These are phyloP conservation scores for Anagyrus pseudococci DNA, from an alignment of 2,888 invertebrate species.

Conservation along the genomic window DNA sequence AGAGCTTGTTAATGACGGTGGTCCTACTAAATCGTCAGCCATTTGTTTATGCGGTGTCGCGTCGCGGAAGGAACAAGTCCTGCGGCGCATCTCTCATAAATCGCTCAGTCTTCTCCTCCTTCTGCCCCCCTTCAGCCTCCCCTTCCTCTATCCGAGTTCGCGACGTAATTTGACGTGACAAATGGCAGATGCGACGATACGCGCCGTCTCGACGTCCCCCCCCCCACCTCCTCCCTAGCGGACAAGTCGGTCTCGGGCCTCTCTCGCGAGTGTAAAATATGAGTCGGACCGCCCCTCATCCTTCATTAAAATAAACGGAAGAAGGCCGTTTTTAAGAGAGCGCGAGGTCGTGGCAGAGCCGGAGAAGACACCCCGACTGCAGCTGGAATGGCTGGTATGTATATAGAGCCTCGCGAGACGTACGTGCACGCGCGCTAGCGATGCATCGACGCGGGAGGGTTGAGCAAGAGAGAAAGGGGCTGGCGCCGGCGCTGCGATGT, in stretches of 20 bases:
- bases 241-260: constrained; percentile 7
- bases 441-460: too few species aligned
- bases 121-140: constrained; percentile 24
- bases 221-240: too few species aligned
- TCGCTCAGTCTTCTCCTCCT: constrained; percentile 44
- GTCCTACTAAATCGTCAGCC: constrained; percentile 55
- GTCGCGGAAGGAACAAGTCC: constrained; percentile 50
- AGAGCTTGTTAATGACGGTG: constrained; percentile 52
- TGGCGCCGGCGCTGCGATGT: too few species aligned
- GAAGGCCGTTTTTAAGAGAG: constrained; percentile 36
- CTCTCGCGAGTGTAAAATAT: constrained; percentile 46
- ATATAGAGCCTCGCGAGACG: neutral
- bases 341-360: too few species aligned
- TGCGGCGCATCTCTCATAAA: constrained; percentile 51
- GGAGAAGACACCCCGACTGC: neutral
- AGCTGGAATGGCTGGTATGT: constrained; percentile 18
- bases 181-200: constrained; percentile 58
- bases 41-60: constrained; percentile 54
- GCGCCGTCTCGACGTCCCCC: constrained; percentile 41
- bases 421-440: too few species aligned
- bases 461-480: too few species aligned
- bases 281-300: constrained; percentile 45
- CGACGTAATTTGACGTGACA: constrained; percentile 56
- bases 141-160: too few species aligned
- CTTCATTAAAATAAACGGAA: constrained; percentile 51